These are phyloP conservation scores for Sylvietta virens DNA, from an alignment of 2,113 vertebrate species.

Conservation along the genomic window DNA sequence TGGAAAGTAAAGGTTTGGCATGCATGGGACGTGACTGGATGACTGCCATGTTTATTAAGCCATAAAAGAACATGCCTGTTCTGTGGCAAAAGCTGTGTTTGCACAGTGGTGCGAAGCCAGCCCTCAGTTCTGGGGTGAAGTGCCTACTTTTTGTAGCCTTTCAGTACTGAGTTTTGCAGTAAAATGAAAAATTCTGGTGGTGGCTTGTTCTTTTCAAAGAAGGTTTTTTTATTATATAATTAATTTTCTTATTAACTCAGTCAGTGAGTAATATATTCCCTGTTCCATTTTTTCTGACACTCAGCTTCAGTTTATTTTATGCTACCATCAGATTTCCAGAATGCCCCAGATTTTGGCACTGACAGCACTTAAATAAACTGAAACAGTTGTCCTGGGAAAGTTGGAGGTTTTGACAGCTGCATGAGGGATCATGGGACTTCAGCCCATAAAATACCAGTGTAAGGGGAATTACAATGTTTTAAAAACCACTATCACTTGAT, in stretches of 20 bases:
- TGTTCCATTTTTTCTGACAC: not conserved
- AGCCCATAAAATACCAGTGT: conserved; percentile 17
- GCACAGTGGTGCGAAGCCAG: not conserved
- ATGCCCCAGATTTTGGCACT: conserved; percentile 47
- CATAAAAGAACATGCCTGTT: conserved; percentile 14
- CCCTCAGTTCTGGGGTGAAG: not conserved
- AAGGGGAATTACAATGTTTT: conserved; percentile 28
- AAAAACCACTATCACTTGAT: not conserved
- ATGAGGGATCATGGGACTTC: conserved; percentile 34
- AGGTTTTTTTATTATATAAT: not conserved
- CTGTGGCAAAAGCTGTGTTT: conserved; percentile 33
- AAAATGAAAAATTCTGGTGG: not conserved
- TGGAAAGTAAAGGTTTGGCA: conserved; percentile 13
- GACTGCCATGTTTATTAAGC: conserved; percentile 36
- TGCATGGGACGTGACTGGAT: not conserved
- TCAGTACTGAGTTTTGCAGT: not conserved
- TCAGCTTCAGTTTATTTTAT: conserved; percentile 36
- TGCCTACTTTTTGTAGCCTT: not conserved
- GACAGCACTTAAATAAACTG: conserved; percentile 46
- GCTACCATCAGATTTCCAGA: conserved; percentile 42
- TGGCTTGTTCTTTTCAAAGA: not conserved
- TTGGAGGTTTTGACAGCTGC: conserved; percentile 62
- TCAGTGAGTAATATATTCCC: conserved; percentile 8
- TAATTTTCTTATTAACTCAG: not conserved
- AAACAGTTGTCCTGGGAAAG: conserved; percentile 59